phyloP scores from a whole-genome alignment of 2,113 vertebrate genomes.

The Catharus bicknelli region DNA sequence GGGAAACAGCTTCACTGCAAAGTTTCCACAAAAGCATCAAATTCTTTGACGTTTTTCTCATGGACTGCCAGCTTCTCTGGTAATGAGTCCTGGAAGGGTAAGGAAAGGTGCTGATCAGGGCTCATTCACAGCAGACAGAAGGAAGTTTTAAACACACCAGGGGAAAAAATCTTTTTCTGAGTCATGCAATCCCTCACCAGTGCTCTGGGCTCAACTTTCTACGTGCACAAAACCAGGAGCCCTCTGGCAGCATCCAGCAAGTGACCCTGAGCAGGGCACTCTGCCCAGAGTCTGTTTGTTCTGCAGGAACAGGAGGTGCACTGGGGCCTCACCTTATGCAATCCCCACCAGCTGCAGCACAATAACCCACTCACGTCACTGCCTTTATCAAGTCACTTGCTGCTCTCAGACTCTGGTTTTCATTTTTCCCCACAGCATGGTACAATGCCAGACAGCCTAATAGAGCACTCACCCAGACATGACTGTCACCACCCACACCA shows the following conservation, averaged over 20 bases:
- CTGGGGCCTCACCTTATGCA: not conserved
- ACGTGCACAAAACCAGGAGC: not conserved
- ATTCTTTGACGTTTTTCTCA: slow-evolving; percentile 96
- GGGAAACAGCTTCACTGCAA: slow-evolving; percentile 82
- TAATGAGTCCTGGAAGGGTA: slow-evolving; percentile 85
- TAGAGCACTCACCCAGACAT: rapidly evolving
- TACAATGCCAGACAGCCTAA: not conserved
- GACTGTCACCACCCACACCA: not conserved
- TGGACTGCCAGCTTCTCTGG: slow-evolving; percentile 96
- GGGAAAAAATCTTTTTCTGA: not conserved
- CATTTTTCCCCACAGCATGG: not conserved
- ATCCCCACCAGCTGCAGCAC: not conserved
- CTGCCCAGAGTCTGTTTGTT: not conserved
- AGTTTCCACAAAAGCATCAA: slow-evolving; percentile 98
- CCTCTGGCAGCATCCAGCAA: not conserved
- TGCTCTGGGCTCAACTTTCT: not conserved
- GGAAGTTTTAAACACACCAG: not conserved
- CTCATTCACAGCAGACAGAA: not conserved
- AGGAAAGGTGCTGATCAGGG: not conserved
- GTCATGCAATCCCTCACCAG: not conserved
- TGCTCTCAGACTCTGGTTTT: not conserved
- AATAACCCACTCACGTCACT: not conserved
- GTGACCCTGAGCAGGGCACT: not conserved
- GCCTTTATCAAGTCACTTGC: not conserved
- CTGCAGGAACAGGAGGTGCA: not conserved